Conservation (phyloP, 2,113 vertebrate genomes). For the Apaloderma vittatum region DNA sequence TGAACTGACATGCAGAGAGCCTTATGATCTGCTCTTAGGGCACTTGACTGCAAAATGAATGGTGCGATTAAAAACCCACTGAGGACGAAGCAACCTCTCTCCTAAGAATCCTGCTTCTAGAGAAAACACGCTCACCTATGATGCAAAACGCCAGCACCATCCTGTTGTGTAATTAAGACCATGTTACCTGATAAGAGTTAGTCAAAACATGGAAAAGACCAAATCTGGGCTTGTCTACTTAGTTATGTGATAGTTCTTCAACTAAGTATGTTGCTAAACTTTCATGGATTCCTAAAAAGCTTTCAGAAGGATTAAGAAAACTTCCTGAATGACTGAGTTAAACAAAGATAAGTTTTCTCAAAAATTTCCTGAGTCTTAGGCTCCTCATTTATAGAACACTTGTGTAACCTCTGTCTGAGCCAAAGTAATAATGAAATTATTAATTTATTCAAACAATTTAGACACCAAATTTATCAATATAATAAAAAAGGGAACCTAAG, state of each 20-base stretch:
- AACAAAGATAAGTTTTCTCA: neutral
- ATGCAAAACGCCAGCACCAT: neutral
- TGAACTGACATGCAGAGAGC: accelerated
- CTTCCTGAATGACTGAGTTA: neutral
- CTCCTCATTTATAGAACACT: neutral
- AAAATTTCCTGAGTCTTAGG: neutral
- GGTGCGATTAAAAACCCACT: neutral
- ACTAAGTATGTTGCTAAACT: neutral
- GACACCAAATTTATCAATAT: neutral
- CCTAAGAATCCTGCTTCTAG: neutral
- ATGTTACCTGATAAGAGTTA: neutral
- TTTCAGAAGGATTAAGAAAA: neutral
- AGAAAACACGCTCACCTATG: accelerated
- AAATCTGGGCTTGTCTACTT: neutral
- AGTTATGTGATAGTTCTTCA: neutral
- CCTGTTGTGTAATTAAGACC: neutral
- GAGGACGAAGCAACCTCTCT: neutral
- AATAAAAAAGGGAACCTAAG: neutral
- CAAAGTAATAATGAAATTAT: neutral
- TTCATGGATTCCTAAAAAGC: neutral
- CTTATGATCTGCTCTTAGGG: neutral
- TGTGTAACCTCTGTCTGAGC: neutral
- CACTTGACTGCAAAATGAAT: neutral
- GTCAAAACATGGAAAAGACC: neutral
- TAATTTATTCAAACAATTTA: neutral